Base-by-base conservation (phyloP, 1,140 invertebrate genomes). In the Nebria ingens region DNA sequence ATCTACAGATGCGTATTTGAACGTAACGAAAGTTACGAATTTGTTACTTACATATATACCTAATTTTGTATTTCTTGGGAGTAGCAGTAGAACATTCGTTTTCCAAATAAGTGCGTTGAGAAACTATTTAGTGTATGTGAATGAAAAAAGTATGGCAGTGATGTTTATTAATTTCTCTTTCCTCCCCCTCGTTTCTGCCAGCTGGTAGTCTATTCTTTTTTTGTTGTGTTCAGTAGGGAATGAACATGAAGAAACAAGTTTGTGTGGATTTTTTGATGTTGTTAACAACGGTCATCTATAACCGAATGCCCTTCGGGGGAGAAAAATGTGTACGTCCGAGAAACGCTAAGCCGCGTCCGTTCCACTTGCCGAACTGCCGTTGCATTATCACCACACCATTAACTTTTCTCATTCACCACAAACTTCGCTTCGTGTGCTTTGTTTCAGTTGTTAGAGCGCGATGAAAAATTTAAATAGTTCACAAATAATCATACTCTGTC, bases 251-350 rank as follows among this genome's bases (percentile, higher is more conserved):
- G 17, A 45, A 45, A n/a, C n/a, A 45, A 45, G 6, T 17, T 45
- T 17, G 25, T 17, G 15, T 12, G 15, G 40, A 45, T 45, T 45
- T 45, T 45, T 45, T 45, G 9, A 45, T 45, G 40, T 45, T 45
- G 40, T 45, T 45, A 45, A 45, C 40, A 45, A 45, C 40, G 40
- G 40, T 45, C 40, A 45, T 45, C 15, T 17, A 45, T 45, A 45
- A 11, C 40, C 3, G 9, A 45, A 17, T 45, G 17, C 40, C 40
- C 40, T 45, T 6, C 40, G 40, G 40, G 40, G 15, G 40, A 45
- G 40, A 45, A 45, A 45, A 45, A 45, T 11, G 17, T 45, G 17
- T 17, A 17, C 40, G 40, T 45, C 15, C 40, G 40, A 45, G 15
- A 45, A 11, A 45, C 40, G 15, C n/a, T 45, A 17, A 45, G 17